Evolutionary conservation across 2,888 invertebrate species (phyloP).

Genomic region (Cremastinae sp.): DNA sequence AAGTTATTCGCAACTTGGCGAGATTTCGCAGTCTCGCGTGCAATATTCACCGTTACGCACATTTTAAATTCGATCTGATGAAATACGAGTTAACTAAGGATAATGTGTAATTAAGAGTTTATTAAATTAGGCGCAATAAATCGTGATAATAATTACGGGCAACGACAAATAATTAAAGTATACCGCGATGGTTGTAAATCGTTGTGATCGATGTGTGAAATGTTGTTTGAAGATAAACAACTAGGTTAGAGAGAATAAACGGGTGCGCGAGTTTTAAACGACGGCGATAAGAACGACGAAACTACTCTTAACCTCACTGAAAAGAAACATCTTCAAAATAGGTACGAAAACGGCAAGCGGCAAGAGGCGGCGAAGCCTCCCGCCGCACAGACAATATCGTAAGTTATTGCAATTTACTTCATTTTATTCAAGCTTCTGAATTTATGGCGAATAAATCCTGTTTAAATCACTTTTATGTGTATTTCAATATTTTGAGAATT

Average conservation of each 20-base stretch:
- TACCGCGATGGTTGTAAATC: conserved; percentile 51
- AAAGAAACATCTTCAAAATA: conserved; percentile 71
- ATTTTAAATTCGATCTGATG: conserved; percentile 18
- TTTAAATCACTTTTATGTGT: too few species aligned
- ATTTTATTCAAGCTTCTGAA: conserved; percentile 5
- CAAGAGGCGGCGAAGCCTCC: conserved; percentile 78
- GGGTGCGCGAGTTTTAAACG: conserved; percentile 41
- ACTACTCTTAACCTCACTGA: neutral
- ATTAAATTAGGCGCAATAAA: conserved; percentile 24
- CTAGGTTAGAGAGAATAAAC: neutral
- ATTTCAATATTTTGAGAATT: too few species aligned
- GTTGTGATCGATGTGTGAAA: conserved; percentile 48
- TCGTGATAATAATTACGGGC: conserved; percentile 53
- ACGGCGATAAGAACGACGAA: conserved; percentile 9
- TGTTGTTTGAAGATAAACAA: neutral
- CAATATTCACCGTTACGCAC: conserved; percentile 22
- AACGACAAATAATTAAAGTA: conserved; percentile 60
- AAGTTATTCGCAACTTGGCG: conserved; percentile 23
- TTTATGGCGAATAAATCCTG: too few species aligned
- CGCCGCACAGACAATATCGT: conserved; percentile 77
- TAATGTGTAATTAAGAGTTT: neutral
- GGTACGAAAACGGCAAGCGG: conserved; percentile 77
- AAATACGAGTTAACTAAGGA: conserved; percentile 24
- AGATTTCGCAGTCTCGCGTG: conserved; percentile 22
- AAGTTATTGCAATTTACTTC: conserved; percentile 66